Base-by-base conservation (phyloP, 1,140 invertebrate species). In the Pomacea maculata region DNA sequence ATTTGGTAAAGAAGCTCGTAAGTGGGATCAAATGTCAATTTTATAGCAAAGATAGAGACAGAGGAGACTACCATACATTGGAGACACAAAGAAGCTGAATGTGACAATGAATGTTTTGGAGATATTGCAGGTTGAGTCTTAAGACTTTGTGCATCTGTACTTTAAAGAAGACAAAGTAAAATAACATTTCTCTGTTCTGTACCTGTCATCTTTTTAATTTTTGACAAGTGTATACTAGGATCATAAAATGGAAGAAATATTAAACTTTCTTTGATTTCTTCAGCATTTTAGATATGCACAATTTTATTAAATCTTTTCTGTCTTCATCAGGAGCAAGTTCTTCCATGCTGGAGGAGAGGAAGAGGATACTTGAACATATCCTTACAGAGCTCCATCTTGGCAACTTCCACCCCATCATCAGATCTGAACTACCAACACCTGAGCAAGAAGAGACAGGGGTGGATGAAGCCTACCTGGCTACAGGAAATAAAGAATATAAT, bases 1-100 rank as follows among this genome's bases (percentile, higher is more conserved):
- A 70, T 88, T 88, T 86, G 87, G 87, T 34, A 84, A 81, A 80
- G 85, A 87, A 79, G 87, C 85, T 75, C 82, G 87, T 87, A 82
- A 75, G 80, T 82, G 77, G 54, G 2, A 0, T 45, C 34, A 45
- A 45, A 45, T 45, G 65, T 29, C 12, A 29, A 45, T 17, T 63
- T 29, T 80, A 19, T 14, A 54, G 19, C 52, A 25, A 11, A 63
- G 19, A 80, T 75, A 63, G 61, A 54, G 45, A 71, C 52, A 67
- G 11, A 9, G 12, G 45, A 52, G 21, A 45, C 34, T 45, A 45
- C 34, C 34, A 45, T 45, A 45, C 34, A 45, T 45, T 45, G 34
- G 34, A 45, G 6, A 45, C 34, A 45, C 34, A 45, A 45, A 45
- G 2, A 45, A 45, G 34, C 34, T 45, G 6, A 45, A 45, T 45